phyloP scores from a whole-genome alignment of 2,888 invertebrate species.

The Ypsolopha scabrella region DNA sequence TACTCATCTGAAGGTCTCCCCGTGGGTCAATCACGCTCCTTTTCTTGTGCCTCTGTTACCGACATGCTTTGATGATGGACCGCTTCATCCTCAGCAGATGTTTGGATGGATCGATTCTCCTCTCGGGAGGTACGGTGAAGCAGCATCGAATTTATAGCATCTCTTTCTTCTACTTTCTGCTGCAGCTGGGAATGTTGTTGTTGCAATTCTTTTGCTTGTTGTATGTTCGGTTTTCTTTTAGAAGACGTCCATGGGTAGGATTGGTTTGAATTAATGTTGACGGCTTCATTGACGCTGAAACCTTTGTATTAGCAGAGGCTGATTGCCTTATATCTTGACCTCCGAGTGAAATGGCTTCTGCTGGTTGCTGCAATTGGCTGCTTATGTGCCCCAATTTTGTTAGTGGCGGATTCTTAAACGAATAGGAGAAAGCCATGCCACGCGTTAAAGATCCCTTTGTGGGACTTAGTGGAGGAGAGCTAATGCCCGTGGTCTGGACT shows the following conservation, averaged over 20 bases:
- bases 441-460: conserved; percentile 73
- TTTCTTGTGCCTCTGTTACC: conserved; percentile 20
- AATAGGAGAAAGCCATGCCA: conserved; percentile 78
- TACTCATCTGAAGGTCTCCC: background rate
- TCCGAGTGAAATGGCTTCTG: conserved; percentile 21
- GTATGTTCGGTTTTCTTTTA: background rate
- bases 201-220: background rate
- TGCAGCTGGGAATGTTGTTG: background rate
- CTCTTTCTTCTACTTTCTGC: conserved; percentile 9
- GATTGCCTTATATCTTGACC: background rate
- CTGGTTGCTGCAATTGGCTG: conserved; percentile 32
- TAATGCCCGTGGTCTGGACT: conserved; percentile 76
- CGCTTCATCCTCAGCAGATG: conserved; percentile 17
- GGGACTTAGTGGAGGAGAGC: conserved; percentile 87
- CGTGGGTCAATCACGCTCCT: conserved; percentile 10
- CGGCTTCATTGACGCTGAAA: no score
- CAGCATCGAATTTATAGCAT: conserved; percentile 11
- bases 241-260: no score
- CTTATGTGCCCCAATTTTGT: conserved; percentile 81
- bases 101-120: conserved; percentile 7
- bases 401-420: conserved; percentile 83
- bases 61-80: conserved; percentile 30
- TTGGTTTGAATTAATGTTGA: background rate
- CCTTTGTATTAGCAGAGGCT: background rate
- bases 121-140: conserved; percentile 10